Conservation (phyloP, 2,113 vertebrate genomes). For the Mellivora capensis region DNA sequence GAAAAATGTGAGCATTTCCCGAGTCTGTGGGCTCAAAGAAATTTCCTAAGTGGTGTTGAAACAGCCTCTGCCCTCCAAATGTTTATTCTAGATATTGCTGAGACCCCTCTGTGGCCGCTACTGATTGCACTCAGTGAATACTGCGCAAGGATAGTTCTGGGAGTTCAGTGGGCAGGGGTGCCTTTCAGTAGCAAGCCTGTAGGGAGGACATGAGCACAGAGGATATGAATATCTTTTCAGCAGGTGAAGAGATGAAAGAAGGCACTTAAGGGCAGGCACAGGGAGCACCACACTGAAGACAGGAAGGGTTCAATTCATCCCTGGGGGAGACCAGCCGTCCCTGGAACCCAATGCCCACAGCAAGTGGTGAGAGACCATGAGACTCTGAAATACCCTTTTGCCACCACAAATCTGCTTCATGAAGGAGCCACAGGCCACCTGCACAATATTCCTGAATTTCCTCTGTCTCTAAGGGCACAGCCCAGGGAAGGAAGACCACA, state of each 20-base stretch:
- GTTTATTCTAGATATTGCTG: background rate
- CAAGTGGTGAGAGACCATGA: background rate
- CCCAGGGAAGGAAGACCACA: background rate
- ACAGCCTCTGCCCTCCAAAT: background rate
- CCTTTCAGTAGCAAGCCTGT: background rate
- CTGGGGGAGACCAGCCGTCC: background rate
- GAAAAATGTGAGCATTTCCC: too few species aligned
- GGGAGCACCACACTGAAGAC: background rate
- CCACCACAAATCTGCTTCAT: slow-evolving; percentile 29
- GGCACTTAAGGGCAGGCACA: background rate
- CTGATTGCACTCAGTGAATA: rapidly evolving
- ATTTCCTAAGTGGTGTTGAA: rapidly evolving
- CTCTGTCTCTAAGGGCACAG: slow-evolving; percentile 7
- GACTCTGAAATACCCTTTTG: slow-evolving; percentile 62
- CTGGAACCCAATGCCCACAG: slow-evolving; percentile 45
- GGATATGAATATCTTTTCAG: background rate
- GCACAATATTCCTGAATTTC: slow-evolving; percentile 51
- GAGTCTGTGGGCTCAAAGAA: background rate
- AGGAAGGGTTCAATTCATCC: background rate
- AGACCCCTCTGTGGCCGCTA: rapidly evolving
- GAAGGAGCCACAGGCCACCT: slow-evolving; percentile 10
- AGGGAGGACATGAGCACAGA: background rate
- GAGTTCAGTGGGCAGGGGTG: rapidly evolving
- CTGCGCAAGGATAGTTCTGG: background rate
- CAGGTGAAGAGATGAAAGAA: background rate